phyloP scores from a whole-genome alignment of 1,140 invertebrate species.

The Drosophila bifasciata region DNA sequence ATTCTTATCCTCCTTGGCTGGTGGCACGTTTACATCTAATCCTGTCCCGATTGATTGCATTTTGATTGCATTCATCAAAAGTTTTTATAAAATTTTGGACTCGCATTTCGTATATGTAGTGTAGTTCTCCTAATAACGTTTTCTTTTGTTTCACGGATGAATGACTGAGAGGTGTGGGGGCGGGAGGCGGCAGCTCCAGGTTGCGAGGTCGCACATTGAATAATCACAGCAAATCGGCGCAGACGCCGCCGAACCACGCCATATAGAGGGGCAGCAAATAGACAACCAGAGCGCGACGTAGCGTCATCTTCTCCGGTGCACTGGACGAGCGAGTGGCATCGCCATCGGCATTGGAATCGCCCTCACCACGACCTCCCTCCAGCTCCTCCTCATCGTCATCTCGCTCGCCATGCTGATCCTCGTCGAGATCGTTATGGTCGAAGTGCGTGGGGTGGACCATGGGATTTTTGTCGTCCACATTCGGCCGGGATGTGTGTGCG shows the following conservation, averaged over 20 bases:
- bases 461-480: conserved; percentile 66
- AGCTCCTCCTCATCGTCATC: conserved; percentile 39
- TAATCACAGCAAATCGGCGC: conserved; percentile 92
- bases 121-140: conserved; percentile 71
- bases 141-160: conserved; percentile 76
- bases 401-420: conserved; percentile 25
- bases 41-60: conserved; percentile 43
- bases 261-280: conserved; percentile 92
- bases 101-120: conserved; percentile 74
- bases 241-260: conserved; percentile 91
- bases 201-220: conserved; percentile 33
- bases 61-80: conserved; percentile 74
- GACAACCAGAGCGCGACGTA: conserved; percentile 88
- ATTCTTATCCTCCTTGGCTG: conserved; percentile 19
- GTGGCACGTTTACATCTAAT: conserved; percentile 8
- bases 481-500: conserved; percentile 62
- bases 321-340: conserved; percentile 49
- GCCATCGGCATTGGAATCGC: conserved; percentile 20
- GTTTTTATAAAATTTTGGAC: conserved; percentile 81
- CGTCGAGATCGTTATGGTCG: conserved; percentile 58
- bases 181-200: conserved; percentile 25
- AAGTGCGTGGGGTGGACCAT: conserved; percentile 55
- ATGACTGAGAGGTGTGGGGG: conserved; percentile 75
- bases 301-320: conserved; percentile 84
- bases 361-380: conserved; percentile 24